These are phyloP conservation scores for Oncorhynchus mykiss DNA, from an alignment of 2,113 vertebrate species.

Conservation along the genomic window DNA sequence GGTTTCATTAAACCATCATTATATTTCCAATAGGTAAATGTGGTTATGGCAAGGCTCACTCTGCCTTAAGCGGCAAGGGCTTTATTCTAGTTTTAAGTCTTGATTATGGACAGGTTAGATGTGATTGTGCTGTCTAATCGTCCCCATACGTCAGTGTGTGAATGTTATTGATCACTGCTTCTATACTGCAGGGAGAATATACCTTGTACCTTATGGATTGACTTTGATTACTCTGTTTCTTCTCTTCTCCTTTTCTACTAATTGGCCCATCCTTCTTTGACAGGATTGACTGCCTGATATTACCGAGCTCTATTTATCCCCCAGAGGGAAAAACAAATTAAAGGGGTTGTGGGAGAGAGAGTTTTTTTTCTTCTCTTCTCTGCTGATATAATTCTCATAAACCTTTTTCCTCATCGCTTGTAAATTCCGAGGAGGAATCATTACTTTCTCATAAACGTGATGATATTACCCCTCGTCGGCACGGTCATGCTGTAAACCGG, in stretches of 20 bases:
- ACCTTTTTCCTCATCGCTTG: conserved; percentile 56
- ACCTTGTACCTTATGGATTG: conserved; percentile 56
- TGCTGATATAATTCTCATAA: conserved; percentile 65
- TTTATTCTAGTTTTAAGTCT: conserved; percentile 35
- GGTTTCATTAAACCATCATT: conserved; percentile 2
- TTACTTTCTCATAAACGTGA: conserved; percentile 77
- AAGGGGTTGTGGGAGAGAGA: conserved; percentile 34
- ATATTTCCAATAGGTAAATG: neutral
- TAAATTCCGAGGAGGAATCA: conserved; percentile 72
- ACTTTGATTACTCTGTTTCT: conserved; percentile 67
- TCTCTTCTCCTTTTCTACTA: conserved; percentile 57
- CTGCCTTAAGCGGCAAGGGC: neutral
- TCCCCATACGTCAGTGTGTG: conserved; percentile 26
- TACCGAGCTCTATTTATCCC: conserved; percentile 66
- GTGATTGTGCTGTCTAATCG: conserved; percentile 38
- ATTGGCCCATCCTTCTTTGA: conserved; percentile 67
- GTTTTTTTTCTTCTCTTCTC: conserved; percentile 25
- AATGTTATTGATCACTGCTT: conserved; percentile 49
- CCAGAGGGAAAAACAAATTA: conserved; percentile 69
- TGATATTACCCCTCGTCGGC: conserved; percentile 71
- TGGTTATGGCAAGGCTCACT: neutral
- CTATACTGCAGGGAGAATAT: conserved; percentile 38
- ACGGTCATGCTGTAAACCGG: conserved; percentile 54
- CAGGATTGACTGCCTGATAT: conserved; percentile 68
- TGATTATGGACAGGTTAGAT: conserved; percentile 38